phyloP scores from a whole-genome alignment of 2,797 vertebrate species.

The Muscicapa comitata region DNA sequence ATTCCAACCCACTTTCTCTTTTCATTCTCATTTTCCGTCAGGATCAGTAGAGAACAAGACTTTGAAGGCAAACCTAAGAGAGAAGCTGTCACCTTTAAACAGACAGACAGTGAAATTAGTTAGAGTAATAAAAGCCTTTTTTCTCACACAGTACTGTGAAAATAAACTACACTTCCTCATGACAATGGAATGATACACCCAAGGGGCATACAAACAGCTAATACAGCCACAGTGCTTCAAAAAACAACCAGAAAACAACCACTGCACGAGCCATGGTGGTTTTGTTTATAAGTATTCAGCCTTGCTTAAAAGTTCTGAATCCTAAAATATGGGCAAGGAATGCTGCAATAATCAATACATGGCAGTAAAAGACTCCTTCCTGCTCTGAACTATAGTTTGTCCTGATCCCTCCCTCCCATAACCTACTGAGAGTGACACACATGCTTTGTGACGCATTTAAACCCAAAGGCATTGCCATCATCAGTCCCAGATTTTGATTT shows the following conservation, averaged over 20 bases:
- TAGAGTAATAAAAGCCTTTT: background rate
- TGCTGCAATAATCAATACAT: background rate
- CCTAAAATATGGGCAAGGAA: background rate
- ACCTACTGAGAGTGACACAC: background rate
- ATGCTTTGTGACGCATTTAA: background rate
- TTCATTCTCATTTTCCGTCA: conserved; percentile 92
- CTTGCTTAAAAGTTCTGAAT: background rate
- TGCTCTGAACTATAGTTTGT: background rate
- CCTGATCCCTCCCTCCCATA: background rate
- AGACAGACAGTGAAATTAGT: conserved; percentile 25
- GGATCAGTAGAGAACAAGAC: conserved; percentile 87
- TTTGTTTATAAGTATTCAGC: background rate
- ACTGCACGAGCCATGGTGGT: background rate
- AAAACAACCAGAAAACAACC: background rate
- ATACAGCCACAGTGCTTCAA: background rate
- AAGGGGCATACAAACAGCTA: background rate
- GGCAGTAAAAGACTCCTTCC: background rate
- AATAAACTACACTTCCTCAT: background rate
- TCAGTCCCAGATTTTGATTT: background rate
- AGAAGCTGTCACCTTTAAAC: conserved; percentile 87
- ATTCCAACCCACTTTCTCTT: conserved; percentile 96
- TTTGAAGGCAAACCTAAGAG: conserved; percentile 85
- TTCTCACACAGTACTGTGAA: background rate
- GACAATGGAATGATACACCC: background rate
- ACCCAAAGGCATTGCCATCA: background rate